Conservation (phyloP, 2,888 invertebrate species). For the Leucania comma region DNA sequence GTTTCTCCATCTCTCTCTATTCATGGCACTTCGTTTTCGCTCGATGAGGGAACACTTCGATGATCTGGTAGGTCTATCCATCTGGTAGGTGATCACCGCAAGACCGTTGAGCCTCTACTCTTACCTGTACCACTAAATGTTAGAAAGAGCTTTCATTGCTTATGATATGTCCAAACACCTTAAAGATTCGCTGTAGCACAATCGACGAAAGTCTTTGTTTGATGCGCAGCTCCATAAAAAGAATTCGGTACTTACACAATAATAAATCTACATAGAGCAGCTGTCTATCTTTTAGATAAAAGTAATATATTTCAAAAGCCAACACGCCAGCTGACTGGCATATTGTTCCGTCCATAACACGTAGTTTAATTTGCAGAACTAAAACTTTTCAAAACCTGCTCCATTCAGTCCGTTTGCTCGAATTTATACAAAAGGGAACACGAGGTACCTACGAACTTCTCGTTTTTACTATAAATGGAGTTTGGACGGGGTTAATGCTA, state of each 20-base stretch:
- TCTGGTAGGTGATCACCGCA: no score
- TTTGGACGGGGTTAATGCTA: conserved; percentile 49
- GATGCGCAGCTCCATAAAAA: no score
- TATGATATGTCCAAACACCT: no score
- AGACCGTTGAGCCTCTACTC: no score
- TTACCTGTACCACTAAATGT: no score
- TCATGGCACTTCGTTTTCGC: no score
- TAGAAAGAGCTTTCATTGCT: no score
- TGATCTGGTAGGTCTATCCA: no score
- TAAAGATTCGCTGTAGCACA: no score
- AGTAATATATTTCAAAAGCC: neutral
- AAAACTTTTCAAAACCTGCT: conserved; percentile 32
- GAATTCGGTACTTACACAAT: neutral
- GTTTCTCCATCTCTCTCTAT: no score
- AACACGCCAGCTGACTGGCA: conserved; percentile 4
- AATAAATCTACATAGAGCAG: neutral
- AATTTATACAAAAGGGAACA: conserved; percentile 54
- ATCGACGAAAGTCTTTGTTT: no score
- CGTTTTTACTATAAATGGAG: conserved; percentile 54
- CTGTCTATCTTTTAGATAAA: neutral
- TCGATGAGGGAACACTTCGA: no score
- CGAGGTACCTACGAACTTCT: conserved; percentile 34
- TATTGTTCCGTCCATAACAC: conserved; percentile 15
- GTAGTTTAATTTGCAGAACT: conserved; percentile 36
- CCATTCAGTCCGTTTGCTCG: conserved; percentile 28